phyloP scores from a whole-genome alignment of 2,113 vertebrate genomes.

The Brevimyrus niger region DNA sequence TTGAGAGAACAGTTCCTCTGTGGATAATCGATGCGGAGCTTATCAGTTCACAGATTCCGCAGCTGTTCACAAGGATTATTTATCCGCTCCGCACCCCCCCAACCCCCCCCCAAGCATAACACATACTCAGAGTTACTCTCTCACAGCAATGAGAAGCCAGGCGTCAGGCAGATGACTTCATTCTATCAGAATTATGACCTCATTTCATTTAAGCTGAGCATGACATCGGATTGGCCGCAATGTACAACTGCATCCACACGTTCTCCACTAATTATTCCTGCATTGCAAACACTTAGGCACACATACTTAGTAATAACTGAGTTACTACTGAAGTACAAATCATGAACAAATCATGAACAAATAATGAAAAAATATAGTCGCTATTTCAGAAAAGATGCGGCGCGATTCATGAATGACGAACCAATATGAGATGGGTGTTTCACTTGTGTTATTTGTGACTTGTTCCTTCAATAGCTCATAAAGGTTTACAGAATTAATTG shows the following conservation, averaged over 20 bases:
- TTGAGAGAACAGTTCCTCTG: neutral
- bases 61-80: neutral
- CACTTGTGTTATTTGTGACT: neutral
- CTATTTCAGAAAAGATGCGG: neutral
- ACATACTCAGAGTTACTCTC: neutral
- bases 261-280: neutral
- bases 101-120: neutral
- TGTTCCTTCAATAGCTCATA: neutral
- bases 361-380: neutral
- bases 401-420: neutral
- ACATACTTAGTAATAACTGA: neutral
- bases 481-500: neutral
- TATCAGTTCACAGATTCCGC: neutral
- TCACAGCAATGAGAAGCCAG: neutral
- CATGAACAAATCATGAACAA: neutral
- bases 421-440: neutral
- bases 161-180: neutral
- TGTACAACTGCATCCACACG: neutral
- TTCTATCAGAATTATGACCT: constrained; percentile 3
- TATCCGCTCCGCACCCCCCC: neutral
- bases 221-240: constrained; percentile 1
- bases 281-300: neutral
- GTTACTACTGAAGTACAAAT: neutral
- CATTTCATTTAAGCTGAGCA: neutral
- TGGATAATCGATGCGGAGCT: neutral